phyloP scores from a whole-genome alignment of 2,888 invertebrate species.

The Hoplodrina blanda region DNA sequence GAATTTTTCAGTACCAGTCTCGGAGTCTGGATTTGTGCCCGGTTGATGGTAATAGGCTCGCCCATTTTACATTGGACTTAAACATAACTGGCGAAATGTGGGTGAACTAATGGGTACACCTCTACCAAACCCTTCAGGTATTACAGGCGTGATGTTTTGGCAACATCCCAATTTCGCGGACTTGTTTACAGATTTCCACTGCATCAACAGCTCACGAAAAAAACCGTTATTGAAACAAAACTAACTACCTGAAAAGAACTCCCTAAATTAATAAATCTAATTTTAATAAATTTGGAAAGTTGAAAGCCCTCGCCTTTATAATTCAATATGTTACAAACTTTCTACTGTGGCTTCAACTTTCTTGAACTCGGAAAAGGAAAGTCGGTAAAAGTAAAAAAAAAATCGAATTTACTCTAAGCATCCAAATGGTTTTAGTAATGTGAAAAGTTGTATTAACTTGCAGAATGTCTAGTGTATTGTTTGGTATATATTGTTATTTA shows the following conservation, averaged over 20 bases:
- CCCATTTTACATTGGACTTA: too few species aligned
- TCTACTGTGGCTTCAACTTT: slow-evolving; percentile 29
- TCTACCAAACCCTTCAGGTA: too few species aligned
- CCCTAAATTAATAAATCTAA: slow-evolving; percentile 46
- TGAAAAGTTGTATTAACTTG: slow-evolving; percentile 51
- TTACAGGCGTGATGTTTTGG: too few species aligned
- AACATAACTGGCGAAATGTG: too few species aligned
- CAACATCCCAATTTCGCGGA: too few species aligned
- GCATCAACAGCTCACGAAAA: too few species aligned
- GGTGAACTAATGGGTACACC: too few species aligned
- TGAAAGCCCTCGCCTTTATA: slow-evolving; percentile 34
- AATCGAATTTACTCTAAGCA: slow-evolving; percentile 52
- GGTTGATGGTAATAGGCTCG: too few species aligned
- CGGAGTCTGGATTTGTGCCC: too few species aligned
- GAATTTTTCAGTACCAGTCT: too few species aligned
- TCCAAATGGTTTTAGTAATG: slow-evolving; percentile 48
- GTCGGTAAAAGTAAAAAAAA: slow-evolving; percentile 16
- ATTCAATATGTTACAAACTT: slow-evolving; percentile 52
- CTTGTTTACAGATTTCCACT: too few species aligned
- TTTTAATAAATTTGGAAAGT: slow-evolving; percentile 50
- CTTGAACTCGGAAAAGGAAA: slow-evolving; percentile 1
- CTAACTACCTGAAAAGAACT: slow-evolving; percentile 21
- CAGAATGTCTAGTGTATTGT: slow-evolving; percentile 30
- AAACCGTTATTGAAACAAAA: slow-evolving; percentile 2
- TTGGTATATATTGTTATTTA: slow-evolving; percentile 29